Evolutionary conservation across 2,888 invertebrate genomes (phyloP).

Genomic region (Cloeon dipterum): DNA sequence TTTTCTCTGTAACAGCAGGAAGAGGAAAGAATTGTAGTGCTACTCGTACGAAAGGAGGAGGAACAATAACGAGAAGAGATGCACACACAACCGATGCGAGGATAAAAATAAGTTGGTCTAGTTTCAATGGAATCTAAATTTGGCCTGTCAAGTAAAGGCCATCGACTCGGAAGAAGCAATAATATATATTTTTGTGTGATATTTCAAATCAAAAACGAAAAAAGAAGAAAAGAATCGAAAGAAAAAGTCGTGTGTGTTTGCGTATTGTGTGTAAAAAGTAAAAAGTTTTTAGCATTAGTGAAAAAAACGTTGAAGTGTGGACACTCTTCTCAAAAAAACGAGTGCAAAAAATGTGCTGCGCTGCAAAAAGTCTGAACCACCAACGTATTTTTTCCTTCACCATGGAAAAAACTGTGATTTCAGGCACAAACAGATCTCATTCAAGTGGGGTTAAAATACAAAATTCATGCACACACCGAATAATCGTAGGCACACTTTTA

Average conservation of each 20-base stretch:
- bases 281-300: neutral
- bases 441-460: neutral
- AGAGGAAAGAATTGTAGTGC: too few species aligned
- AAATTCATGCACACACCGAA: too few species aligned
- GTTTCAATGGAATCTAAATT: constrained; percentile 1
- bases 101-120: constrained; percentile 2
- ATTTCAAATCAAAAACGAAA: neutral
- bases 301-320: too few species aligned
- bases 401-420: neutral
- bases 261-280: too few species aligned
- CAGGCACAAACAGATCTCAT: neutral
- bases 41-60: too few species aligned
- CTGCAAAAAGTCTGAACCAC: too few species aligned
- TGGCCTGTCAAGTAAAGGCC: neutral
- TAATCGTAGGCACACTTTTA: too few species aligned
- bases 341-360: neutral
- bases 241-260: too few species aligned
- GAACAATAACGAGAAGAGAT: too few species aligned
- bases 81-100: too few species aligned
- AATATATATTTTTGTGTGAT: neutral
- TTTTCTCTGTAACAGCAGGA: constrained; percentile 8
- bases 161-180: neutral
- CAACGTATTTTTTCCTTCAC: constrained; percentile 1
- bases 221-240: too few species aligned
- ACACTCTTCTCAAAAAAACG: too few species aligned